Evolutionary conservation across 2,113 vertebrate genomes (phyloP).

Genomic region (Tyto alba): DNA sequence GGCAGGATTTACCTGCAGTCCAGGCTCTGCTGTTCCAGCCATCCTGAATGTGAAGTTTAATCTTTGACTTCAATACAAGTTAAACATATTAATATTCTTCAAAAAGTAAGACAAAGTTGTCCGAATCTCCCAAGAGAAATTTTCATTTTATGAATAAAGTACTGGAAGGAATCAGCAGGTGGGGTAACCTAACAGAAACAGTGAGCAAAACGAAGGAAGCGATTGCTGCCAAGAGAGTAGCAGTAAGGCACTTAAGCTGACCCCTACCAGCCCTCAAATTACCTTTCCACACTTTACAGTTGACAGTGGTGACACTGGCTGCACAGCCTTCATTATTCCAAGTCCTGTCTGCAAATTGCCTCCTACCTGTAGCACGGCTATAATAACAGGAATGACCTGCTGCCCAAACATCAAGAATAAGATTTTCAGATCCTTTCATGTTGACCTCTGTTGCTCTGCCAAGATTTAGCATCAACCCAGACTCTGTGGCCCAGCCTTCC

Average conservation of each 20-base stretch:
- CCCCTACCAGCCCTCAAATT: neutral
- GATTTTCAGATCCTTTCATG: neutral
- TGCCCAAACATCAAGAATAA: neutral
- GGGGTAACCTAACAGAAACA: neutral
- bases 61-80: neutral
- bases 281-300: neutral
- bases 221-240: neutral
- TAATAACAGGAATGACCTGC: neutral
- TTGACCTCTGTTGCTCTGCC: neutral
- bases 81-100: neutral
- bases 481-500: neutral
- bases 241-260: neutral
- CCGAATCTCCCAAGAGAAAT: neutral
- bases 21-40: neutral
- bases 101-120: neutral
- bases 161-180: neutral
- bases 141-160: neutral
- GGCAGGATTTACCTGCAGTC: neutral
- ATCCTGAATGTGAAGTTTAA: neutral
- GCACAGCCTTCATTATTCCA: neutral
- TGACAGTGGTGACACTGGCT: neutral
- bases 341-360: neutral
- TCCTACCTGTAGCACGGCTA: neutral
- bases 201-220: neutral
- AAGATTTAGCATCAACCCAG: neutral